Conservation (phyloP, 2,888 invertebrate genomes). For the Pomacea canaliculata region DNA sequence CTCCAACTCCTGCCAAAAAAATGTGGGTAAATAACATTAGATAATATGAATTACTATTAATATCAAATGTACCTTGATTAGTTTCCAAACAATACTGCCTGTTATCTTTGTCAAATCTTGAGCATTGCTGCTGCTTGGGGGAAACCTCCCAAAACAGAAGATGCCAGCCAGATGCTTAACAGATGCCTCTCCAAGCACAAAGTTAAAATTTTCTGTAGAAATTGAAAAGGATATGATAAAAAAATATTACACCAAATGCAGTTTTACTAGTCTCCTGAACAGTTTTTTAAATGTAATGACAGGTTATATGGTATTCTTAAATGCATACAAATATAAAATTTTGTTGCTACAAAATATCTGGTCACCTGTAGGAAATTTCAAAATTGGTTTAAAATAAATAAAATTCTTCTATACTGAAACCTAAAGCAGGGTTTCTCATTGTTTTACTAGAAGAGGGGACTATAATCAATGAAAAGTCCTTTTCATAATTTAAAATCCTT, state of each 20-base stretch:
- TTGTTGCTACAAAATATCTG: not conserved
- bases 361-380: not conserved
- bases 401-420: not conserved
- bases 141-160: slow-evolving; percentile 64
- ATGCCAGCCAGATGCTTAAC: slow-evolving; percentile 47
- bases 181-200: slow-evolving; percentile 64
- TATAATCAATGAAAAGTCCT: too few relatives aligned
- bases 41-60: not conserved
- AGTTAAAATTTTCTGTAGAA: slow-evolving; percentile 57
- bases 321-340: not conserved
- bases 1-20: too few relatives aligned
- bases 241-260: not conserved
- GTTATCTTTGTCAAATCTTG: slow-evolving; percentile 49
- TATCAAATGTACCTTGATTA: slow-evolving; percentile 52
- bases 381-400: not conserved
- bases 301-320: not conserved
- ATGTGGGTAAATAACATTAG: too few relatives aligned
- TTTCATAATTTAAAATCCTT: too few relatives aligned
- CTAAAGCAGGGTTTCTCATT: too few relatives aligned
- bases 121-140: slow-evolving; percentile 48
- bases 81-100: slow-evolving; percentile 57
- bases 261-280: not conserved
- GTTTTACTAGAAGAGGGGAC: too few relatives aligned
- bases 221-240: not conserved
- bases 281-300: not conserved